Evolutionary conservation across 23 tunicate species (phyloP), one percentile per base, ranked within the genome.

Genomic region (Trididemnum clinides): DNA sequence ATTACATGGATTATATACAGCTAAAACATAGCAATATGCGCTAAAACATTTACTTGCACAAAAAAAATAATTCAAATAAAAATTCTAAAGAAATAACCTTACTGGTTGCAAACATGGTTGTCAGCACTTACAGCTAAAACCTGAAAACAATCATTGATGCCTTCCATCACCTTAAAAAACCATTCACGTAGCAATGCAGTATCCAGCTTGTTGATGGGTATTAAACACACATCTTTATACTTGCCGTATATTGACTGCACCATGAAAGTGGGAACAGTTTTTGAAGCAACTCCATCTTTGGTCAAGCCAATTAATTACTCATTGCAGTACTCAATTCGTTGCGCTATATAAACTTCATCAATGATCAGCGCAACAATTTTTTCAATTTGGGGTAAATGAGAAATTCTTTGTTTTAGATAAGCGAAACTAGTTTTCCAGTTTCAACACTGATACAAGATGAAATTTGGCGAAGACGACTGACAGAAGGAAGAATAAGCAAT

Each of bases 161-260:
- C 66, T 59, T 59, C 66, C 66, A 10, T 59, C 66, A 59, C 66
- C 22, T 28, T 59, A 59, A 59, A 59, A 59, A 59, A 59, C 20
- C 25, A 59, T 12, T 59, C 66, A 59, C 66, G 25, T n/a, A 59
- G 66, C 22, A 59, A 59, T 15, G 27, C 66, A n/a, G 65, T 15
- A 38, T 75, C 81, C 58, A 75, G 23, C 59, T 75, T 75, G 81
- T 36, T 75, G 65, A 75, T 30, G n/a, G n/a, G n/a, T n/a, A n/a
- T n/a, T n/a, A n/a, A n/a, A n/a, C n/a, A n/a, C n/a, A n/a, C n/a
- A 23, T 69, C 75, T 69, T 69, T 69, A 36, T 69, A 69, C 7
- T 69, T 69, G 6, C 75, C 35, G 4, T 5, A 29, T 29, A n/a
- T 32, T 29, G 36, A 69, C 75, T 69, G 75, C 19, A 69, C 75